Evolutionary conservation across 2,888 invertebrate species (phyloP), one percentile per base, ranked within the genome.

Genomic region (Melanchra persicariae): DNA sequence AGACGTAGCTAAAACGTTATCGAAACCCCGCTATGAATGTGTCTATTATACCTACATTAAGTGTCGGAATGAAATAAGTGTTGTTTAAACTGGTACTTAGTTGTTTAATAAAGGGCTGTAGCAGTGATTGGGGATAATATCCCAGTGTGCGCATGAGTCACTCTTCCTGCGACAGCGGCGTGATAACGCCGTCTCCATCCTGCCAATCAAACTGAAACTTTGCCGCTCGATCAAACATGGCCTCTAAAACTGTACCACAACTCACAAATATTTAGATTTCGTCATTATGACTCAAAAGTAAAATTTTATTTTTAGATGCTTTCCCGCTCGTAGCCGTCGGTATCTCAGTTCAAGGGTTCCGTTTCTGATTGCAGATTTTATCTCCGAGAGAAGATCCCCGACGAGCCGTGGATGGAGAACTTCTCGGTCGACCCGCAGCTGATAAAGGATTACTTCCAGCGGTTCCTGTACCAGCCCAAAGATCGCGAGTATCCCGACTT

Each of bases 401-500:
- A 98, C 91, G 97, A 97, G 87, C 97, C 98, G 84, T 98, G 98
- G 98, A 97, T 98, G 89, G 98, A 98, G 92, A 97, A 97, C 90
- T 98, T 98, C 93, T 98, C 98, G 26, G 98, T 98, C 96, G 98
- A 98, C 92, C 98, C 98, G 60, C 99, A 99, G 95, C 97, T 98
- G 79, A 98, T 99, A 91, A 97, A 99, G 90, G 98, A 99, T 92
- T 98, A 98, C 94, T 99, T 98, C 93, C 98, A 98, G 92, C 97
- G 98, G 85, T 98, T 99, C 93, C 96, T 99, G 45, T 98, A 98
- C 90, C 99, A 99, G 93, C 99, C 99, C 24, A 97, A 98, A 90
- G 98, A 99, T 93, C 97, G 98, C 85, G 99, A 99, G 91, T 99
- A 99, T 93, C 98, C 99, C 10, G 99, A 99, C 93, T 96, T 99